phyloP scores from a whole-genome alignment of 2,888 invertebrate genomes.

The Drosophila prostipennis region DNA sequence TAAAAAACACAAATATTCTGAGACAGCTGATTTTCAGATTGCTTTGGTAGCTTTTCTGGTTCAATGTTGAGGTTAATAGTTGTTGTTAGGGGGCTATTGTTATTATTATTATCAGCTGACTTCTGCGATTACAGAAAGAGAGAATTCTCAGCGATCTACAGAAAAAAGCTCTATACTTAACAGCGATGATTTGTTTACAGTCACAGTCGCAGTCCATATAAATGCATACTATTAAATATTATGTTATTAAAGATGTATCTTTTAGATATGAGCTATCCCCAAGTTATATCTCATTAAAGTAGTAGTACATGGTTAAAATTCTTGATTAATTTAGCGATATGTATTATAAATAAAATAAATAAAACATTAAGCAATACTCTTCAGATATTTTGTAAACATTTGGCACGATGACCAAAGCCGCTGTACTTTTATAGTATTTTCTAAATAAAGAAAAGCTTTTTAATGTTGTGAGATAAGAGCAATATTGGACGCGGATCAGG shows the following conservation, averaged over 20 bases:
- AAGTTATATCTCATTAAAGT: background rate
- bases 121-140: background rate
- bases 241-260: no score
- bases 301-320: no score
- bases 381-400: no score
- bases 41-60: conserved; percentile 29
- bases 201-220: background rate
- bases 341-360: no score
- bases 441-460: conserved; percentile 1
- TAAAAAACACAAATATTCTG: background rate
- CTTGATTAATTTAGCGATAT: no score
- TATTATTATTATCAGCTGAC: conserved; percentile 12
- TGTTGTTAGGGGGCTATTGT: background rate
- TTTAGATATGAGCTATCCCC: no score
- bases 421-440: background rate
- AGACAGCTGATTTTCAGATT: conserved; percentile 49
- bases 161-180: background rate
- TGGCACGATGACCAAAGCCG: no score
- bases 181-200: background rate
- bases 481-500: background rate
- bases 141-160: background rate
- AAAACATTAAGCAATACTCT: no score
- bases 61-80: background rate
- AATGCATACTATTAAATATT: background rate
- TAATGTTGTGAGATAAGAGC: background rate